phyloP scores from a whole-genome alignment of 1,140 invertebrate species.

The Carposina sasakii region DNA sequence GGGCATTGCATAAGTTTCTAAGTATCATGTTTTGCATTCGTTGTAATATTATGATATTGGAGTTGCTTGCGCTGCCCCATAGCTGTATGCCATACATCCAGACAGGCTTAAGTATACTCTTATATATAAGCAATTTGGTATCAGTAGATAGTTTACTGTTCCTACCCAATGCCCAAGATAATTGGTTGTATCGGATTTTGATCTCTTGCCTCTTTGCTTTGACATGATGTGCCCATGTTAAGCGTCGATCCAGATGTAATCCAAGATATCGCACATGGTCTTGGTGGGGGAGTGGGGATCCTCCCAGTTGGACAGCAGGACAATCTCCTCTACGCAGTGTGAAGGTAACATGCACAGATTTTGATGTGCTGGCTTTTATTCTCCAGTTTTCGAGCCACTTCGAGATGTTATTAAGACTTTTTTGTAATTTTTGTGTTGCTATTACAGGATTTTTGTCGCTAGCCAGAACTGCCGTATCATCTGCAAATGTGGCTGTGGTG shows the following conservation, averaged over 20 bases:
- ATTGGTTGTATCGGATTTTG: conserved; percentile 1
- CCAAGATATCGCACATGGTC: conserved; percentile 26
- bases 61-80: conserved; percentile 30
- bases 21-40: conserved; percentile 10
- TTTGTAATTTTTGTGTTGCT: conserved; percentile 1
- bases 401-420: background rate
- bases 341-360: conserved; percentile 7
- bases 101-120: conserved; percentile 34
- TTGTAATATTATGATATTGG: conserved; percentile 31
- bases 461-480: conserved; percentile 7
- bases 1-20: background rate
- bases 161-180: conserved; percentile 31
- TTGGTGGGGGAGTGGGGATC: background rate
- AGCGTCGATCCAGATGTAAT: conserved; percentile 29
- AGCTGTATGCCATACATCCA: conserved; percentile 43
- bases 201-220: conserved; percentile 17
- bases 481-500: conserved; percentile 4
- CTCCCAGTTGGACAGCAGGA: background rate
- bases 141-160: conserved; percentile 24
- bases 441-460: background rate
- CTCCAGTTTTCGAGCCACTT: conserved; percentile 7
- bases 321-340: conserved; percentile 3
- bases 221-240: conserved; percentile 25
- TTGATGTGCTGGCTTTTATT: conserved; percentile 8
- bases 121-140: conserved; percentile 40